phyloP scores from a whole-genome alignment of 2,113 vertebrate species.

The Paraplagusia blochii region DNA sequence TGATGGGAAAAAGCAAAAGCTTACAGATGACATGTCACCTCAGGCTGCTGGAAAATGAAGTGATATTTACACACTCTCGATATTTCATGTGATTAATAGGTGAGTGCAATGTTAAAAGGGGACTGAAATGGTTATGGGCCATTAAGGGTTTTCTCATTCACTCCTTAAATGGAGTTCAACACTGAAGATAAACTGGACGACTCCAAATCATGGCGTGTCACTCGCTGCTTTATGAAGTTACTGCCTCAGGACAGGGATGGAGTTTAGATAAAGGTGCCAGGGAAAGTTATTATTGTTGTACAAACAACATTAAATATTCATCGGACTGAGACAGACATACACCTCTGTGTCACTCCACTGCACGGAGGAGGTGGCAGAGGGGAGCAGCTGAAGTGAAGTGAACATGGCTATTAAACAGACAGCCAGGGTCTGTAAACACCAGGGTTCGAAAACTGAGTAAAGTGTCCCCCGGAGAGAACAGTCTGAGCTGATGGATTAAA shows the following conservation, averaged over 20 bases:
- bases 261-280: constrained; percentile 28
- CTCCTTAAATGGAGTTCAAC: constrained; percentile 11
- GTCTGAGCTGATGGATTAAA: constrained; percentile 10
- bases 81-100: constrained; percentile 33
- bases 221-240: constrained; percentile 16
- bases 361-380: constrained; percentile 3
- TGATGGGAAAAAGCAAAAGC: constrained; percentile 31
- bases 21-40: constrained; percentile 46
- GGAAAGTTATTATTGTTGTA: constrained; percentile 31
- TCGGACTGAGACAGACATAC: constrained; percentile 8
- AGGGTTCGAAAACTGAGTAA: constrained; percentile 4
- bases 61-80: constrained; percentile 24
- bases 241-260: constrained; percentile 9
- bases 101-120: constrained; percentile 23
- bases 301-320: constrained; percentile 57
- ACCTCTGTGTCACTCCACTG: constrained; percentile 13
- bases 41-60: constrained; percentile 29
- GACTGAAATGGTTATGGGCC: constrained; percentile 26
- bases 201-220: constrained; percentile 18
- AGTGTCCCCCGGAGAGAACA: constrained; percentile 1
- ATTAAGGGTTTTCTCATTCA: constrained; percentile 18
- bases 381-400: constrained; percentile 10
- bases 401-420: constrained; percentile 24
- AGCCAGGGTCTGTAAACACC: constrained; percentile 21
- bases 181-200: constrained; percentile 21